A percentile compares a stretch with the other conserved stretches of the same genome.
Conservation (phyloP, 2,113 vertebrate species). For the Naja naja region DNA sequence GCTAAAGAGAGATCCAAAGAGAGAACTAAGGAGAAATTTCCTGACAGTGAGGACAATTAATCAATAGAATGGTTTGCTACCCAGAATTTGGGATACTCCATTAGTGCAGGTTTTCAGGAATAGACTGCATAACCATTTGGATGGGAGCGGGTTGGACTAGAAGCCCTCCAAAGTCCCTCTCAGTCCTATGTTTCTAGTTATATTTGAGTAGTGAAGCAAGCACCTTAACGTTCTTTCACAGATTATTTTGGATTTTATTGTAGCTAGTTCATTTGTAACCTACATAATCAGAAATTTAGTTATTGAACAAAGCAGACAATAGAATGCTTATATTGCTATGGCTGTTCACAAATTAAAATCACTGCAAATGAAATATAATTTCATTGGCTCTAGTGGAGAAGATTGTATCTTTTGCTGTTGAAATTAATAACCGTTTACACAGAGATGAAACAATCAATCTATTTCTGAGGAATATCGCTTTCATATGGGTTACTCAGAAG, state of each 20-base stretch:
- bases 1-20: background rate
- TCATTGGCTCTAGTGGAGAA: background rate
- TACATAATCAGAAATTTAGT: background rate
- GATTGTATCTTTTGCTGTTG: background rate
- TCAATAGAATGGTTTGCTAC: background rate
- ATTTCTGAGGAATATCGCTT: background rate
- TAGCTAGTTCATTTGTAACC: background rate
- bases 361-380: background rate
- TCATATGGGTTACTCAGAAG: background rate
- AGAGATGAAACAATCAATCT: background rate
- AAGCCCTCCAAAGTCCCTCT: background rate
- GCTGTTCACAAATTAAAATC: background rate
- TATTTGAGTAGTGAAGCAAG: background rate
- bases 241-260: background rate
- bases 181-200: background rate
- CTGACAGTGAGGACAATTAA: background rate
- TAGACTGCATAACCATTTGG: background rate
- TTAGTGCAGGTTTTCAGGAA: background rate
- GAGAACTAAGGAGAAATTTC: background rate
- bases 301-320: background rate
- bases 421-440: background rate
- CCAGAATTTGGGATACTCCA: background rate
- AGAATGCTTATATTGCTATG: background rate
- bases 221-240: background rate
- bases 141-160: background rate